These are phyloP conservation scores for Nothocercus julius DNA, from an alignment of 2,113 vertebrate genomes.

Conservation along the genomic window DNA sequence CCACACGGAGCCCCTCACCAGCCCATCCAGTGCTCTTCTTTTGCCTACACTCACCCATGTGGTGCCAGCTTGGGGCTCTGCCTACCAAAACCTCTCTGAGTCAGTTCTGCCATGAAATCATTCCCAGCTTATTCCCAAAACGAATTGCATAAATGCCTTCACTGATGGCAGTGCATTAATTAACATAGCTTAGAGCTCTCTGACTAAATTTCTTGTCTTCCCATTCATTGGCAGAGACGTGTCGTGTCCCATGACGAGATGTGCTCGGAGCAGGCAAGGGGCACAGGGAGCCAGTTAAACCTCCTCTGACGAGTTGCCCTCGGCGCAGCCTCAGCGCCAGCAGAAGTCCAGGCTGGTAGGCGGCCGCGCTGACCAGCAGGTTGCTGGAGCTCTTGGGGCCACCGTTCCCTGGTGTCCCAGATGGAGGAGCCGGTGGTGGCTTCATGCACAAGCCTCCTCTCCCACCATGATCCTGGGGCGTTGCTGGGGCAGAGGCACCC, in stretches of 20 bases:
- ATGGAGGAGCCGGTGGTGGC: neutral
- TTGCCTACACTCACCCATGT: neutral
- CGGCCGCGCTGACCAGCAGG: neutral
- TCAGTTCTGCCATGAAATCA: neutral
- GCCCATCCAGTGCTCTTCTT: neutral
- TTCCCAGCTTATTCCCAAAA: neutral
- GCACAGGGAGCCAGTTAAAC: neutral
- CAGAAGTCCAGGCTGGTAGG: neutral
- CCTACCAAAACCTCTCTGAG: neutral
- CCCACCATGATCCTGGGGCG: neutral
- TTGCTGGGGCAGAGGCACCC: neutral
- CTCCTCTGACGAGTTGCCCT: neutral
- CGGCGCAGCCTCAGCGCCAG: no score
- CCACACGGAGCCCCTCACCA: fast-evolving
- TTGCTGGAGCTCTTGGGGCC: neutral
- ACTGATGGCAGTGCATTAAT: neutral
- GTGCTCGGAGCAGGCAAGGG: neutral
- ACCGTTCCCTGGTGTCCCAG: neutral
- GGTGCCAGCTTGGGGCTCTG: neutral
- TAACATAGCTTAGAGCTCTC: neutral
- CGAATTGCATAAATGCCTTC: neutral
- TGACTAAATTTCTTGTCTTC: neutral
- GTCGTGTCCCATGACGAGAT: neutral
- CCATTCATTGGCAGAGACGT: neutral
- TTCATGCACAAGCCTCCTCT: neutral